Percentiles rank a stretch among this genome's conserved stretches.
phyloP scores from a whole-genome alignment of 2,113 vertebrate species.

The Paratilapia polleni region DNA sequence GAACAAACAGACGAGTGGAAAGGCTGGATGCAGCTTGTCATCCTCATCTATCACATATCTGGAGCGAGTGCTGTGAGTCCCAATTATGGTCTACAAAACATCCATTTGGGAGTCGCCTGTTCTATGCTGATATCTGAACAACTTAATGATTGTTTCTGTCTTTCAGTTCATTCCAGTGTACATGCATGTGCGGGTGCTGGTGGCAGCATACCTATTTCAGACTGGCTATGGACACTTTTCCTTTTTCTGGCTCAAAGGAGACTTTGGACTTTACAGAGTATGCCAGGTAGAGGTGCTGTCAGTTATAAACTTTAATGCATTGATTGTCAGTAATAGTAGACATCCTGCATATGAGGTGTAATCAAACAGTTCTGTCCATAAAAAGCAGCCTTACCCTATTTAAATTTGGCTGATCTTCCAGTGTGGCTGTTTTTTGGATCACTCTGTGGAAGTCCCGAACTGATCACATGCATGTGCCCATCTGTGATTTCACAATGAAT shows the following conservation, averaged over 20 bases:
- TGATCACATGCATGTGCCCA: neutral
- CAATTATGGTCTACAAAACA: neutral
- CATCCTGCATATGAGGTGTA: neutral
- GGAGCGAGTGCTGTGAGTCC: constrained; percentile 95
- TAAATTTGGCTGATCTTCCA: neutral
- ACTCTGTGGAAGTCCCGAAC: neutral
- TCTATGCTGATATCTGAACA: neutral
- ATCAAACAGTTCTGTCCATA: neutral
- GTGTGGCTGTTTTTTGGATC: neutral
- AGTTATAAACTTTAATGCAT: constrained; percentile 6
- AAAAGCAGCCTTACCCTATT: neutral
- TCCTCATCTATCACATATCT: constrained; percentile 98
- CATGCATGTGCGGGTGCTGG: constrained; percentile 96
- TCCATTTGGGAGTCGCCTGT: neutral
- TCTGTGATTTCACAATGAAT: neutral
- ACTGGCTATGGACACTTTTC: constrained; percentile 99
- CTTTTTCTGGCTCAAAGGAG: constrained; percentile 98
- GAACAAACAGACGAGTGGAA: constrained; percentile 99
- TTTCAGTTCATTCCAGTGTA: constrained; percentile 96
- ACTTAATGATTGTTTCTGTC: constrained; percentile 10
- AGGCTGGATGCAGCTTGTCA: constrained; percentile 99
- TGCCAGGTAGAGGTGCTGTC: constrained; percentile 86
- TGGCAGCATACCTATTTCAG: constrained; percentile 97
- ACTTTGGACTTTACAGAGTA: constrained; percentile 95
- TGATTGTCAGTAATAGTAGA: neutral